Evolutionary conservation across 2,888 invertebrate genomes (phyloP).

Genomic region (Amblyteles armatorius): DNA sequence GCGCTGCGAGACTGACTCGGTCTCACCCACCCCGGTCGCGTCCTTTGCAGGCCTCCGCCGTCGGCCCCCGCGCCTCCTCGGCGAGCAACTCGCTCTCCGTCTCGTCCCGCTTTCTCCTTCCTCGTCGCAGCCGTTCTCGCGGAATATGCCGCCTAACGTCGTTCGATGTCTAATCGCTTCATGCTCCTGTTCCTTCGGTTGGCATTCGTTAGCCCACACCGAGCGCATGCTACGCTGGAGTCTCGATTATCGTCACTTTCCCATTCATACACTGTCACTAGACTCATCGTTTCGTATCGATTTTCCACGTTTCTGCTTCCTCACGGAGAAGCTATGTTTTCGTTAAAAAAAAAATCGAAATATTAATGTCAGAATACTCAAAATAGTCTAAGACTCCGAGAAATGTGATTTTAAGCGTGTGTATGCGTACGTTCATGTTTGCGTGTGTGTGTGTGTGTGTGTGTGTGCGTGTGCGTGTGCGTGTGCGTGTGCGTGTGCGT

Average conservation of each 20-base stretch:
- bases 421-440: too few species aligned
- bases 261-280: not conserved
- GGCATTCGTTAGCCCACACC: conserved; percentile 25
- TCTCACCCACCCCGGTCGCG: conserved; percentile 41
- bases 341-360: too few species aligned
- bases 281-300: not conserved
- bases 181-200: conserved; percentile 21
- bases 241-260: conserved; percentile 30
- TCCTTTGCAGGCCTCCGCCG: conserved; percentile 43
- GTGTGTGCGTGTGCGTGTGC: too few species aligned
- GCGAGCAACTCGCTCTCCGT: conserved; percentile 20
- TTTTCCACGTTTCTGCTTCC: not conserved
- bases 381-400: too few species aligned
- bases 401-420: too few species aligned
- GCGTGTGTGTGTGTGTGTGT: too few species aligned
- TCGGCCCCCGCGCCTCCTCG: conserved; percentile 48
- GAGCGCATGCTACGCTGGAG: not conserved
- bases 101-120: conserved; percentile 45
- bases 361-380: too few species aligned
- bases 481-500: too few species aligned
- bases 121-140: conserved; percentile 41
- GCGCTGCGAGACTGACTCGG: conserved; percentile 68
- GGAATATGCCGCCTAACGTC: not conserved
- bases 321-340: too few species aligned
- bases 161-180: conserved; percentile 45